These are phyloP conservation scores for Anastatus disparis DNA, from an alignment of 1,140 invertebrate species.

Conservation along the genomic window DNA sequence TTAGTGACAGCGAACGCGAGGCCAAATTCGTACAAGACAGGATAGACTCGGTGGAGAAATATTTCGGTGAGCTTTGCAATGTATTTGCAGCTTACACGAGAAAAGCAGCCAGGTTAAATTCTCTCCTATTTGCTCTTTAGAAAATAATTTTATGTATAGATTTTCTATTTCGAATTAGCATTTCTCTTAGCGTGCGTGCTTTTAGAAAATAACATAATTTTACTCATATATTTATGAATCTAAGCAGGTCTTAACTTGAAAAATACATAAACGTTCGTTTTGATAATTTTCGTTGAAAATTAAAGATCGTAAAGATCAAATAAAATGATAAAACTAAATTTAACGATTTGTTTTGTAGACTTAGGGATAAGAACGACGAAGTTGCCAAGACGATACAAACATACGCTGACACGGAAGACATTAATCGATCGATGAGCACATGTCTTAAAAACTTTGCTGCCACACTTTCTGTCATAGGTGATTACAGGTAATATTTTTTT, in stretches of 20 bases:
- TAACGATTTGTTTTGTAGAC: constrained; percentile 59
- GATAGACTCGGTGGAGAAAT: constrained; percentile 74
- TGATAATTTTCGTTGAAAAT: too few species aligned
- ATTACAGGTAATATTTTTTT: constrained; percentile 68
- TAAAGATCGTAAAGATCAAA: too few species aligned
- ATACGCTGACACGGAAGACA: constrained; percentile 75
- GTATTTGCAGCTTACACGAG: constrained; percentile 74
- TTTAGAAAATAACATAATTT: background rate
- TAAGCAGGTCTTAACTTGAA: too few species aligned
- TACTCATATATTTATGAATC: background rate
- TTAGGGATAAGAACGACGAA: constrained; percentile 78
- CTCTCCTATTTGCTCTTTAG: constrained; percentile 4
- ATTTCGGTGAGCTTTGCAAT: constrained; percentile 76
- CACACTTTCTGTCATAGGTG: constrained; percentile 74
- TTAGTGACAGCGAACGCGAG: constrained; percentile 69
- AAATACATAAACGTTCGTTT: too few species aligned
- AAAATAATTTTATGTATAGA: constrained; percentile 1
- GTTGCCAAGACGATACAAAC: constrained; percentile 73
- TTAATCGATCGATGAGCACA: constrained; percentile 74
- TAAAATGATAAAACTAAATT: too few species aligned
- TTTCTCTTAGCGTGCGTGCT: background rate
- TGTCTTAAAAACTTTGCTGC: constrained; percentile 74
- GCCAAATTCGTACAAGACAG: constrained; percentile 79
- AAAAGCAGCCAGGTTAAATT: constrained; percentile 74
- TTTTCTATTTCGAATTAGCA: constrained; percentile 1